Evolutionary conservation across 2,888 invertebrate species (phyloP).

Genomic region (Plagodis pulveraria): DNA sequence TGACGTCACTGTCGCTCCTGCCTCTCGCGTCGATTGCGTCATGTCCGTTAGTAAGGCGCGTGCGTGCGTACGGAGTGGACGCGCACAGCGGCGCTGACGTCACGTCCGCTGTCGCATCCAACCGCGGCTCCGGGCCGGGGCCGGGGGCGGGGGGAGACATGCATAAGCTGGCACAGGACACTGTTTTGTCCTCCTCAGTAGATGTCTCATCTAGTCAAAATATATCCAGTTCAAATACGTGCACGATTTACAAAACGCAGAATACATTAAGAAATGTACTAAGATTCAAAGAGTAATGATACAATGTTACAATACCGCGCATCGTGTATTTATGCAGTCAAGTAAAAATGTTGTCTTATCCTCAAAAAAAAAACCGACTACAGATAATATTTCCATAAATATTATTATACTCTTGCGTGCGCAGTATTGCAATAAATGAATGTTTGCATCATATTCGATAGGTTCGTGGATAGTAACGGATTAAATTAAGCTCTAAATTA

Average conservation of each 20-base stretch:
- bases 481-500: too few relatives aligned
- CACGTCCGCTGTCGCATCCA: background rate
- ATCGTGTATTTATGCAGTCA: too few relatives aligned
- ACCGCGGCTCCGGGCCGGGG: constrained; percentile 39
- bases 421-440: too few relatives aligned
- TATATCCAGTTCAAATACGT: background rate
- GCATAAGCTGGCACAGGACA: constrained; percentile 74
- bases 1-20: constrained; percentile 49
- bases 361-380: too few relatives aligned
- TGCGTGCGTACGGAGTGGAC: constrained; percentile 46
- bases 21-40: constrained; percentile 49
- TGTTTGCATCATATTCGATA: too few relatives aligned
- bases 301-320: too few relatives aligned
- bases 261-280: too few relatives aligned
- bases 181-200: constrained; percentile 68
- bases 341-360: too few relatives aligned
- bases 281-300: too few relatives aligned
- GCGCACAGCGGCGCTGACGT: constrained; percentile 61
- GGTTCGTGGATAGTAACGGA: too few relatives aligned
- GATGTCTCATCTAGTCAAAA: constrained; percentile 61
- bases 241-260: background rate
- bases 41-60: constrained; percentile 58
- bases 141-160: constrained; percentile 66
- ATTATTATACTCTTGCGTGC: too few relatives aligned
- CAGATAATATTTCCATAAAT: too few relatives aligned